Evolutionary conservation across 64 coral and sea anemone genomes (phyloP), one percentile per base, ranked within the genome.

Genomic region (Pachyseris speciosa): DNA sequence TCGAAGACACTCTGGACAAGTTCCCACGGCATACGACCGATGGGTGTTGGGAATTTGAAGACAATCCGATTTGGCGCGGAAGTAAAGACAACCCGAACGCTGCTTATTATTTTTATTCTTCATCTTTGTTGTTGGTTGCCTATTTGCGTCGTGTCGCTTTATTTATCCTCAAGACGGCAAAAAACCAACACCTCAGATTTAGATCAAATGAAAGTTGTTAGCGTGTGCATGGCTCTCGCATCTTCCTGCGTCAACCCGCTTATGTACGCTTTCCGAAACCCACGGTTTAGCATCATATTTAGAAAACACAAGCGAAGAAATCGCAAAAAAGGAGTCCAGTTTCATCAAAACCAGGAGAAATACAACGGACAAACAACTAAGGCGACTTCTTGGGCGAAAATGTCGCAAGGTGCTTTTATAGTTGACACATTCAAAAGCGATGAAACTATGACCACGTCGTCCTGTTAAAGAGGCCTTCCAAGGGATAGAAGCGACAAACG

Each of bases 11-110:
- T 93, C 4, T 90, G 91, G 91, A 84, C 37, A 16, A 91, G 95
- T 2, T 44, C 41, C 3, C 67, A 83, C 2, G 63, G 61, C 2
- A 25, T 97, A 37, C 78, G 95, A 28, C 95, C 95, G 3, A 44
- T 97, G 12, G 95, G 95, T 9, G 59, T 58, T 32, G 94, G 95
- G 13, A 80, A 97, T 40, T 9, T 34, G 13, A 67, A 67, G 3
- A 89, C 86, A 9, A 83, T 97, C 19, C 91, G 91, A n/a, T 93
- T 89, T 37, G 66, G 86, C 10, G 95, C 95, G 6, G 91, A 97
- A 79, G 86, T 89, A 22, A 39, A 87, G 65, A 97, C 95, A 67
- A 81, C 95, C 4, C 58, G 70, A 52, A 94, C 91, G 0, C 79
- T 97, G 86, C 51, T 97, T 53, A 19, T 94, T 13, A 72, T 97